Conservation (phyloP, 2,888 invertebrate species). For the Erebia palarica region DNA sequence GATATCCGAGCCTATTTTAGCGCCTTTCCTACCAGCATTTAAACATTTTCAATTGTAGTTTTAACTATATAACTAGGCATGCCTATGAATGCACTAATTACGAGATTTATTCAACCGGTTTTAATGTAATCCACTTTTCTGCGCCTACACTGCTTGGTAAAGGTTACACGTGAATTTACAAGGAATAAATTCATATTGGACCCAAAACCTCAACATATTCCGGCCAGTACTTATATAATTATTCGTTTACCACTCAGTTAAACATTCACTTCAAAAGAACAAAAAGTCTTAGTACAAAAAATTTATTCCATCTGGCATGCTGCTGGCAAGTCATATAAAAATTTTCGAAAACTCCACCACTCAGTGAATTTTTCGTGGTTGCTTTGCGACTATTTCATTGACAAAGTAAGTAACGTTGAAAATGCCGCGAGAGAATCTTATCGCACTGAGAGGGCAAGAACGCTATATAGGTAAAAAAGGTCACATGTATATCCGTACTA, state of each 20-base stretch:
- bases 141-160: constrained; percentile 37
- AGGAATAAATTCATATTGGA: constrained; percentile 16
- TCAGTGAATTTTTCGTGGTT: too few relatives aligned
- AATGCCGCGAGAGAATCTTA: too few relatives aligned
- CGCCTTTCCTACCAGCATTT: constrained; percentile 5
- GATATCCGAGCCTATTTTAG: not conserved
- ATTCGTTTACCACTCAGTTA: not conserved
- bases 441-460: too few relatives aligned
- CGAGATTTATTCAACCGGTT: constrained; percentile 41
- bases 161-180: constrained; percentile 38
- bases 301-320: too few relatives aligned
- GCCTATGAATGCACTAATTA: constrained; percentile 40
- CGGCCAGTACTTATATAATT: not conserved
- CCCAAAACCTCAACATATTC: constrained; percentile 11
- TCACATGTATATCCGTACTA: too few relatives aligned
- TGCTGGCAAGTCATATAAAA: too few relatives aligned
- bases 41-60: constrained; percentile 15
- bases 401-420: too few relatives aligned
- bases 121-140: constrained; percentile 41
- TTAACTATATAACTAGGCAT: constrained; percentile 23
- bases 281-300: too few relatives aligned
- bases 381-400: too few relatives aligned
- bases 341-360: too few relatives aligned
- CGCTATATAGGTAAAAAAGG: too few relatives aligned
- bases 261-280: too few relatives aligned